Base-by-base conservation (phyloP, 2,888 invertebrate genomes). In the Mongoloraphidia duomilia region DNA sequence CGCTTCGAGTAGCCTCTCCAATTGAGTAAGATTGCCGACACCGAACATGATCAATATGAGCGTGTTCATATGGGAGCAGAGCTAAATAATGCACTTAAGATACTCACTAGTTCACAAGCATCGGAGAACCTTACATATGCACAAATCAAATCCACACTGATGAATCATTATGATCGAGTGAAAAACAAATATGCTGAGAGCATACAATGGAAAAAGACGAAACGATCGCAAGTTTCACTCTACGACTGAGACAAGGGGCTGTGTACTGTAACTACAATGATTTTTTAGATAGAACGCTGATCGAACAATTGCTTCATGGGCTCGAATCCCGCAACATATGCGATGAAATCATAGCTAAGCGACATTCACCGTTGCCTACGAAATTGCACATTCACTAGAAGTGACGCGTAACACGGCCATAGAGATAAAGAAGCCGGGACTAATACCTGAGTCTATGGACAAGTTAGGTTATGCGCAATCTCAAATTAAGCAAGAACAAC, bases 121-220 rank as follows among this genome's bases (percentile, higher is more conserved):
- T 37, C 35, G 12, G 44, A 34, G 17, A 14, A 44, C 13, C 36
- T 44, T 11, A 44, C 44, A n/a, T 44, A 44, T 12, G 35, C 35
- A 9, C 12, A 44, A 14, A 34, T 44, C 14, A 17, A 17, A 34
- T 13, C 9, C 9, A 35, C 35, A 12, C 44, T 44, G 6, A 44
- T 44, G 12, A 11, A 44, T 17, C 46, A 46, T 10, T 46, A 26
- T 12, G 46, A 46, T 38, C 12, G 4, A 5, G 37, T 33, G 11
- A n/a, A 34, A 11, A 50, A 50, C 34, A 50, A 48, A 50, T 50
- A 48, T 41, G 50, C 47, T 17, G 50, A 50, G 43, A 50, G 50
- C 14, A 50, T 48, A 10, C 34, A 48, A 17, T 50, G n/a, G n/a
- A 41, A 8, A 34, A 13, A 48, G 43, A 26, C 26, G 50, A 50